Conservation (phyloP, 2,888 invertebrate genomes). For the Listrodromus nycthemerus region DNA sequence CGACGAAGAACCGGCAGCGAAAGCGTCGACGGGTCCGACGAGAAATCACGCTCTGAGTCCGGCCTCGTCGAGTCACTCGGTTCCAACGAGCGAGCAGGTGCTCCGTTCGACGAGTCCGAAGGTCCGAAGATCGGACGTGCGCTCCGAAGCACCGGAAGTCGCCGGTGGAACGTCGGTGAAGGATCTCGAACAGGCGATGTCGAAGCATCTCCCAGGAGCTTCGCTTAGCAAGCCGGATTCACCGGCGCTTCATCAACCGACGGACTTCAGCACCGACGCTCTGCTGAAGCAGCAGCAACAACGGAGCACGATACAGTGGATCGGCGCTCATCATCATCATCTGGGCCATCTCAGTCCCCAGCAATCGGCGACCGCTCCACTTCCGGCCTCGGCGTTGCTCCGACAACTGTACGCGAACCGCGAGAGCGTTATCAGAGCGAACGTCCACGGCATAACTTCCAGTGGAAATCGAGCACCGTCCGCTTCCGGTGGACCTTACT, state of each 20-base stretch:
- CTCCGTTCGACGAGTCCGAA: conserved; percentile 81
- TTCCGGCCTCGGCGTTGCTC: conserved; percentile 95
- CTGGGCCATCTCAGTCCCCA: conserved; percentile 87
- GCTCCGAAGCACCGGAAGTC: conserved; percentile 71
- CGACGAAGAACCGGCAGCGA: conserved; percentile 83
- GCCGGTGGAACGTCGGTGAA: conserved; percentile 90
- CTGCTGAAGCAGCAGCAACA: conserved; percentile 92
- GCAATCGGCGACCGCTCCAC: conserved; percentile 87
- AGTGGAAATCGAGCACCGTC: conserved; percentile 81
- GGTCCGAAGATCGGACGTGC: conserved; percentile 74
- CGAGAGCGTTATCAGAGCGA: conserved; percentile 97
- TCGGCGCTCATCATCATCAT: conserved; percentile 90
- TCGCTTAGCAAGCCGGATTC: conserved; percentile 85
- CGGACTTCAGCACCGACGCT: conserved; percentile 95
- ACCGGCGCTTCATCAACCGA: conserved; percentile 89
- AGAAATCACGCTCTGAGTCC: conserved; percentile 86
- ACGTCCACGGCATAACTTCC: conserved; percentile 88
- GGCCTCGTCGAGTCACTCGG: conserved; percentile 88
- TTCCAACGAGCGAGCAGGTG: conserved; percentile 82
- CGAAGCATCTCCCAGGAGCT: conserved; percentile 92
- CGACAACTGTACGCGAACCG: conserved; percentile 94
- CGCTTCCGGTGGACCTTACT: conserved; percentile 78
- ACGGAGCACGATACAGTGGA: conserved; percentile 96
- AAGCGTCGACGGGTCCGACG: conserved; percentile 71
- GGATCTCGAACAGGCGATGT: conserved; percentile 98